Conservation (phyloP, 92 coral and sea anemone species). For the Phymanthus crucifer region DNA sequence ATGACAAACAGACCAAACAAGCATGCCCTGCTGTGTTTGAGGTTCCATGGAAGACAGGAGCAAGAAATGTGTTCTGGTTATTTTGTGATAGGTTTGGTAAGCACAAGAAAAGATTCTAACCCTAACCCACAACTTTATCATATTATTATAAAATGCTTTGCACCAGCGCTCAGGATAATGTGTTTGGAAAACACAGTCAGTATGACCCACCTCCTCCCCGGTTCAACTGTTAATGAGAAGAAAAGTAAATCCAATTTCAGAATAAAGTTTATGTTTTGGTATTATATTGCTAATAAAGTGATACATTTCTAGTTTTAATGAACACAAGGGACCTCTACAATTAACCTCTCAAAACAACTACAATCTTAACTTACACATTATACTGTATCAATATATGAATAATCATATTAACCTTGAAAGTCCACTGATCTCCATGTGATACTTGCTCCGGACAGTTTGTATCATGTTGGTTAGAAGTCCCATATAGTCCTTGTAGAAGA, state of each 20-base stretch:
- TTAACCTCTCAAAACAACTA: slow-evolving; percentile 5
- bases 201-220: too few relatives aligned
- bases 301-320: not conserved
- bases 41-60: too few relatives aligned
- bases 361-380: not conserved
- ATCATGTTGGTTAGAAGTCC: not conserved
- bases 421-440: not conserved
- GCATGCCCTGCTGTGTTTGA: too few relatives aligned
- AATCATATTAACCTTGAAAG: not conserved
- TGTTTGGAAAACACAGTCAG: too few relatives aligned
- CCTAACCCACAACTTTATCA: not conserved
- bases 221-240: too few relatives aligned
- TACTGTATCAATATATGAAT: not conserved
- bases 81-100: not conserved
- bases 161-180: too few relatives aligned
- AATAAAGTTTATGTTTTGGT: not conserved
- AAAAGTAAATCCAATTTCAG: too few relatives aligned
- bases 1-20: too few relatives aligned
- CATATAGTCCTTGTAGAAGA: not conserved
- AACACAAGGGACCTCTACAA: not conserved
- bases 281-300: not conserved
- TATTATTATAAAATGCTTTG: too few relatives aligned
- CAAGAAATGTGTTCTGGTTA: too few relatives aligned
- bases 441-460: not conserved
- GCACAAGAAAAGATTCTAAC: too few relatives aligned